A percentile compares a stretch with the other conserved stretches of the same genome.
These are phyloP conservation scores for Novumbra hubbsi DNA, from an alignment of 2,797 vertebrate genomes.

Conservation along the genomic window DNA sequence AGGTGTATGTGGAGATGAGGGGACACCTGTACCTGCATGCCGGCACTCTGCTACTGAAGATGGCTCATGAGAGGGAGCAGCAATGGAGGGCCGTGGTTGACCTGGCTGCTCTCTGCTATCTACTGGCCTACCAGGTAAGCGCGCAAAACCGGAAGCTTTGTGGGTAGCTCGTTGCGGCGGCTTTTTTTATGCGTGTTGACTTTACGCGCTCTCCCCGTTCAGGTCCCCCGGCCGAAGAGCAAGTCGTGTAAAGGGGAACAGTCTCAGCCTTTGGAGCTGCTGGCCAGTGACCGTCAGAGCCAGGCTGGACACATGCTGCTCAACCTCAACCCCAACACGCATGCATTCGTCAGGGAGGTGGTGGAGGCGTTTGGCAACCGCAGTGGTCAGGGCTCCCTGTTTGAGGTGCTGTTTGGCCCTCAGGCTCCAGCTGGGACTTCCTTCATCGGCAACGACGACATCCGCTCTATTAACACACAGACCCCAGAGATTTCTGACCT, in stretches of 20 bases:
- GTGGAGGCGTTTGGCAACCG: slow-evolving; percentile 91
- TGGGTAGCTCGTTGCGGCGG: neutral
- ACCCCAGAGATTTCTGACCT: slow-evolving; percentile 79
- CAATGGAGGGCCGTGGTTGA: slow-evolving; percentile 87
- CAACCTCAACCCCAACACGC: slow-evolving; percentile 81
- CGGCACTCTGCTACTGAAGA: slow-evolving; percentile 88
- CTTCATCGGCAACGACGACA: slow-evolving; percentile 87
- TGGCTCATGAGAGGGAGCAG: slow-evolving; percentile 81
- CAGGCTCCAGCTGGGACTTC: slow-evolving; percentile 71
- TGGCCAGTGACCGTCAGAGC: slow-evolving; percentile 91
- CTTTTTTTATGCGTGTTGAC: slow-evolving; percentile 29
- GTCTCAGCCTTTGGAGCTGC: slow-evolving; percentile 76
- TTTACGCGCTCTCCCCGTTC: neutral
- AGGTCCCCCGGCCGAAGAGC: slow-evolving; percentile 88
- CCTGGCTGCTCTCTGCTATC: slow-evolving; percentile 86
- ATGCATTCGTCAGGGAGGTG: slow-evolving; percentile 84
- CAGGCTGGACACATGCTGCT: slow-evolving; percentile 95
- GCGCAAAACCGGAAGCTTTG: neutral
- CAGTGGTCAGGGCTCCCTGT: slow-evolving; percentile 80
- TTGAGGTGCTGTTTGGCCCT: slow-evolving; percentile 81
- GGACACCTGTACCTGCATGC: slow-evolving; percentile 92
- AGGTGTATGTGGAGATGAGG: slow-evolving; percentile 84
- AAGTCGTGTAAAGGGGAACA: slow-evolving; percentile 87
- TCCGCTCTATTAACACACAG: slow-evolving; percentile 72
- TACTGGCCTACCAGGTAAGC: slow-evolving; percentile 90